Base-by-base conservation (phyloP, 2,113 vertebrate species). In the Apodemus speciosus region DNA sequence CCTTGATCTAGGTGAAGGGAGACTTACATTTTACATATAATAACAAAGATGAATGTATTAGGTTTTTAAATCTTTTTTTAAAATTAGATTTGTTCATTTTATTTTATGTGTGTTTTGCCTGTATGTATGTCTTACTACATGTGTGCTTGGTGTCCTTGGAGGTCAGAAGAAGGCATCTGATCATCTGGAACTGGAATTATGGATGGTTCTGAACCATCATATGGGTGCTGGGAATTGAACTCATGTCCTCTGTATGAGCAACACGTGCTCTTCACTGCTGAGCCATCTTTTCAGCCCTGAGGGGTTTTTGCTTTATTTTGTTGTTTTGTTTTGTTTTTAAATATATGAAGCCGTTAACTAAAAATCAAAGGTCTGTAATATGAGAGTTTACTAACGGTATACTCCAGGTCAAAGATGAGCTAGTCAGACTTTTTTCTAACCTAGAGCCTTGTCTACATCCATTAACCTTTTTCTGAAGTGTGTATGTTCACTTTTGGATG, bases 1-100 rank as follows among this genome's bases (percentile, higher is more conserved):
- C 18, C 16, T 95, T 32, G 76, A 0, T 92, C 25, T 58, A 76
- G 68, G 15, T 90, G 49, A 66, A n/a, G 0, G 23, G 35, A 49
- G 77, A 40, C 40, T 40, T 40, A 58, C 23, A 80, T 80, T 79
- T 97, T 84, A 77, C 51, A 43, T 88, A 10, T 92, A 81, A 88
- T 21, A 69, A 10, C 16, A 87, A 95, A 92, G 79, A 85, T 91
- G 62, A 94, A 27, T 68, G 56, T 72, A 21, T 60, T 85, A 32
- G 43, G 51, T 40, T 25, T 93, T 84, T 73, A 75, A 25, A 25
- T 14, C 13, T 79, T 56, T 80, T 79, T 76, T 32, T 32, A 56
- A 32, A 66, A 80, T 38, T 80, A 80, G 35, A 80, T 80, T 80
- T 80, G 14, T 80, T 58, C 13, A 38, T 80, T 58, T 79, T 79